phyloP scores from a whole-genome alignment of 1,140 invertebrate species.

The Drosophila teissieri region DNA sequence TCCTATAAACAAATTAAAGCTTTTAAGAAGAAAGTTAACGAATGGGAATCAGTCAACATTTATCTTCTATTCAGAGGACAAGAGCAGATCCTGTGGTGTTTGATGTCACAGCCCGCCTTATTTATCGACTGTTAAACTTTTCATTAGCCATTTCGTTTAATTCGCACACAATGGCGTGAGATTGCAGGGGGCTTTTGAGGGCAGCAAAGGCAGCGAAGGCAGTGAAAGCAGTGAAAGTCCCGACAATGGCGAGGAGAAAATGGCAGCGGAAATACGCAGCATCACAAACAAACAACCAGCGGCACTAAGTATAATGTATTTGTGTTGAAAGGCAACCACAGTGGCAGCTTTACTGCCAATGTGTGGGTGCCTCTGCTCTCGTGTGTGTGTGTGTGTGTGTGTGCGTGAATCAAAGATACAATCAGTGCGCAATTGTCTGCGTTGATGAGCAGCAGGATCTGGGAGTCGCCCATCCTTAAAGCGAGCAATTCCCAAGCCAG shows the following conservation, averaged over 20 bases:
- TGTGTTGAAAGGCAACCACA: slow-evolving; percentile 74
- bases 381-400: neutral
- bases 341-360: slow-evolving; percentile 71
- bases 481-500: slow-evolving; percentile 5
- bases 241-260: slow-evolving; percentile 49
- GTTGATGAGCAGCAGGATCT: slow-evolving; percentile 70
- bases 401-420: slow-evolving; percentile 64
- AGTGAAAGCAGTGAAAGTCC: slow-evolving; percentile 5
- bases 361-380: slow-evolving; percentile 33
- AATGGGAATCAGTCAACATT: slow-evolving; percentile 1
- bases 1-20: slow-evolving; percentile 10
- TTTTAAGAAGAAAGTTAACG: slow-evolving; percentile 4
- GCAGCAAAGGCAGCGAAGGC: no score
- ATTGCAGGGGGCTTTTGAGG: slow-evolving; percentile 50
- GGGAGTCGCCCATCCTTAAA: slow-evolving; percentile 23
- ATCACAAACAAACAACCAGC: slow-evolving; percentile 44
- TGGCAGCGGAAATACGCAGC: slow-evolving; percentile 54
- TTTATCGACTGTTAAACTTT: slow-evolving; percentile 82
- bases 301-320: slow-evolving; percentile 78
- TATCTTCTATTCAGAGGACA: slow-evolving; percentile 9
- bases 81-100: slow-evolving; percentile 10
- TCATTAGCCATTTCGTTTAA: slow-evolving; percentile 82
- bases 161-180: slow-evolving; percentile 75
- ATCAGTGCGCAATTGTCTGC: slow-evolving; percentile 80
- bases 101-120: slow-evolving; percentile 45